phyloP scores from a whole-genome alignment of 2,888 invertebrate genomes.

The Eilema sororculum region DNA sequence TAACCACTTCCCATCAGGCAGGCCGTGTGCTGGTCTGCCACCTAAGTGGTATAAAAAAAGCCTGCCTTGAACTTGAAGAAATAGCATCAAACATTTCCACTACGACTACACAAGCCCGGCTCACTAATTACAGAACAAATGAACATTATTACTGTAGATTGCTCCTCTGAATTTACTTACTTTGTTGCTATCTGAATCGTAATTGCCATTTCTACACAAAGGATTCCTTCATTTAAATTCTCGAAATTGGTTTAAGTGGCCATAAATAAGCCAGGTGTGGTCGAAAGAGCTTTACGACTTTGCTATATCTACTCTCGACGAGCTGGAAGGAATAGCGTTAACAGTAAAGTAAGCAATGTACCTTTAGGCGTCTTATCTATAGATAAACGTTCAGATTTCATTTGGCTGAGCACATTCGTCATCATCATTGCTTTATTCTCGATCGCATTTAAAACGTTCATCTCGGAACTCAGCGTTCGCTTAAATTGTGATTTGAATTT shows the following conservation, averaged over 20 bases:
- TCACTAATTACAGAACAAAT: slow-evolving; percentile 37
- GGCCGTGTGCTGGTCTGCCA: no score
- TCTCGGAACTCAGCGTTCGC: no score
- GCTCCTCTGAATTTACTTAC: slow-evolving; percentile 35
- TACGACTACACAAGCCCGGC: neutral
- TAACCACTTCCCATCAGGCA: no score
- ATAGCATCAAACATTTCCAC: neutral
- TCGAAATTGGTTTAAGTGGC: neutral
- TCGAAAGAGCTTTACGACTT: neutral
- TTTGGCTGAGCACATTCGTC: neutral
- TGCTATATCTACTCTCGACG: neutral
- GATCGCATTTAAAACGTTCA: no score
- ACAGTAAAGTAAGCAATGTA: neutral
- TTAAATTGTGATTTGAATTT: no score
- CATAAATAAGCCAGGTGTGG: slow-evolving; percentile 5
- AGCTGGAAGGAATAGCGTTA: neutral
- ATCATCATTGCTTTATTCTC: no score
- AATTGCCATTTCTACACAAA: slow-evolving; percentile 22
- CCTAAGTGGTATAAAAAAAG: no score
- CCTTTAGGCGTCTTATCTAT: neutral
- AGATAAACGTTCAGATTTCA: neutral
- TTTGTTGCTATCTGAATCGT: slow-evolving; percentile 20
- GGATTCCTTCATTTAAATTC: slow-evolving; percentile 1
- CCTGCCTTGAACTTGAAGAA: neutral
- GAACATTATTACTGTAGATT: slow-evolving; percentile 29